These are phyloP conservation scores for Agrotis segetum DNA, from an alignment of 2,888 invertebrate genomes.

Conservation along the genomic window DNA sequence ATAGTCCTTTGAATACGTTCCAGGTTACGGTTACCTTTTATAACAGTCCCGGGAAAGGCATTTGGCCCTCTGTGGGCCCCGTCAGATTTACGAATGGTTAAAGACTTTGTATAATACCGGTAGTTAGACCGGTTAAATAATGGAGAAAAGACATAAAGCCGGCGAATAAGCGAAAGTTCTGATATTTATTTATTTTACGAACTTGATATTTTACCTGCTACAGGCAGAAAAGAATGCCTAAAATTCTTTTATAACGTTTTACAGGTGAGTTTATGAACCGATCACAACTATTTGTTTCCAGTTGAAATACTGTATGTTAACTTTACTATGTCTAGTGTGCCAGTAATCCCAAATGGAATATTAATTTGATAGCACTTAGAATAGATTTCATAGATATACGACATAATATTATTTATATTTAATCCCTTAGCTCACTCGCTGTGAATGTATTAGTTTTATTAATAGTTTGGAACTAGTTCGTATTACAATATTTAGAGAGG, in stretches of 20 bases:
- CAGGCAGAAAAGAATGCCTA: not conserved
- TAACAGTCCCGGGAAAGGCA: too few relatives aligned
- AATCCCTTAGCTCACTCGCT: constrained; percentile 51
- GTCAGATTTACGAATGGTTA: too few relatives aligned
- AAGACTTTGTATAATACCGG: too few relatives aligned
- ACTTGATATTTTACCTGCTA: too few relatives aligned
- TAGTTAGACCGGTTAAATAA: too few relatives aligned
- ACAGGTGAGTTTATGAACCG: not conserved
- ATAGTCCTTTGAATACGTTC: too few relatives aligned
- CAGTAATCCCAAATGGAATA: constrained; percentile 63
- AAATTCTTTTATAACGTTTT: not conserved
- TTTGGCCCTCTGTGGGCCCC: too few relatives aligned
- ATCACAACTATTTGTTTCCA: not conserved
- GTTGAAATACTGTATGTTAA: not conserved
- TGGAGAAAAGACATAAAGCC: too few relatives aligned
- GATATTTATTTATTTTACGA: too few relatives aligned
- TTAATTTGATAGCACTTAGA: constrained; percentile 59
- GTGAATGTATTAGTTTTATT: constrained; percentile 49
- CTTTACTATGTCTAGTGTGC: not conserved
- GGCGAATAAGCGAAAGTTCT: too few relatives aligned
- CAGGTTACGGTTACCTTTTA: too few relatives aligned
- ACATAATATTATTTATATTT: constrained; percentile 23
- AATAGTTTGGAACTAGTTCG: constrained; percentile 26
- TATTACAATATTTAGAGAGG: not conserved
- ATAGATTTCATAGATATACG: constrained; percentile 39